Conservation (phyloP, 1,140 invertebrate genomes). For the Drosophila eugracilis region DNA sequence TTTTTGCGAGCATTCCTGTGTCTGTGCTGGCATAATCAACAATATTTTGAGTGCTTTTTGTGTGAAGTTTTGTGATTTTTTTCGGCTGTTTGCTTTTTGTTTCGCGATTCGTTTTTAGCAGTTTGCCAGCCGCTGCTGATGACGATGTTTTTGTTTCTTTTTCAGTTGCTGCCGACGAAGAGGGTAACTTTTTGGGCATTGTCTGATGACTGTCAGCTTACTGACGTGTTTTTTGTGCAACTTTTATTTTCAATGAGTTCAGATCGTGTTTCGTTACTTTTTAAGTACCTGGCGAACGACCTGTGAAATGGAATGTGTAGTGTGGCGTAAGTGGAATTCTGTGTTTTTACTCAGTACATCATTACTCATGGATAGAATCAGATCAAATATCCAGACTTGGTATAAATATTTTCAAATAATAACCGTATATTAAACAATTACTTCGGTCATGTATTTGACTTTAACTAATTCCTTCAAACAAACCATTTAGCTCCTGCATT, state of each 20-base stretch:
- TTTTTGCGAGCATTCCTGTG: constrained; percentile 18
- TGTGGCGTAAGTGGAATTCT: neutral
- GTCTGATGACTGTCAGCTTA: constrained; percentile 35
- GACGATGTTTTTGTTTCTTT: constrained; percentile 41
- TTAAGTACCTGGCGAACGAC: neutral
- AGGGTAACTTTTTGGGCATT: constrained; percentile 32
- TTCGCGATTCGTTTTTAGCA: constrained; percentile 42
- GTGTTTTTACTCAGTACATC: neutral
- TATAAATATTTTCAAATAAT: neutral
- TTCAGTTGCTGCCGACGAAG: constrained; percentile 26
- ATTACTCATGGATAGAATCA: neutral
- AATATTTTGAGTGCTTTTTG: constrained; percentile 82
- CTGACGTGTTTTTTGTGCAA: constrained; percentile 26
- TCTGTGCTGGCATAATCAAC: constrained; percentile 68
- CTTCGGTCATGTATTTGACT: constrained; percentile 1
- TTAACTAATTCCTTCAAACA: constrained; percentile 5
- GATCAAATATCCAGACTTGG: neutral
- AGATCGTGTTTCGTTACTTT: constrained; percentile 72
- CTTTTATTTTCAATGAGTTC: constrained; percentile 56
- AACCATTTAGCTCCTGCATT: constrained; percentile 23
- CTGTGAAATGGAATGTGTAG: constrained; percentile 23
- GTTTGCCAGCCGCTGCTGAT: constrained; percentile 34
- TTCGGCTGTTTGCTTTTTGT: constrained; percentile 35
- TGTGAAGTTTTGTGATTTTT: constrained; percentile 71
- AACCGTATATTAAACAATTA: neutral